These are phyloP conservation scores for Trichonephila clavipes DNA, from an alignment of 1,140 invertebrate species.

Conservation along the genomic window DNA sequence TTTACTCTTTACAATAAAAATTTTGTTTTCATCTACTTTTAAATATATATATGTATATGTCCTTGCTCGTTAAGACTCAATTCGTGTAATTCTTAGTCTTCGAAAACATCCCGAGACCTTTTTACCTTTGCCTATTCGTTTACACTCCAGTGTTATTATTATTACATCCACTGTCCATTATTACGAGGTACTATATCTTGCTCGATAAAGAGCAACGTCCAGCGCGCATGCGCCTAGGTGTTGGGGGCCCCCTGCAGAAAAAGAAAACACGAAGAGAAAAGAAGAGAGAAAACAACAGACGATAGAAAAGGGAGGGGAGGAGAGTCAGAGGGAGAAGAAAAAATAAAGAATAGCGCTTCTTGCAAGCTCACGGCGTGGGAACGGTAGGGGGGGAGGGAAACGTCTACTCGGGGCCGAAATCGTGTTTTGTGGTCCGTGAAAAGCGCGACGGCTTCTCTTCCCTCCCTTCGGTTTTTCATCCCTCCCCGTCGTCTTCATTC, in stretches of 20 bases:
- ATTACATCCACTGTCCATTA: constrained; percentile 5
- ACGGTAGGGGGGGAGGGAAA: constrained; percentile 34
- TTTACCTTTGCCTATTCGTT: background rate
- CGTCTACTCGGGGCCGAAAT: constrained; percentile 71
- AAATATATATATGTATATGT: too few species aligned
- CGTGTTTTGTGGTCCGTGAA: constrained; percentile 77
- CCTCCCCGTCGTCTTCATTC: constrained; percentile 7
- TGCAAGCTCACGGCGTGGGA: constrained; percentile 60
- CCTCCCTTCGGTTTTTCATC: background rate
- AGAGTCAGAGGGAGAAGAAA: constrained; percentile 7
- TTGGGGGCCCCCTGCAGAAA: constrained; percentile 31
- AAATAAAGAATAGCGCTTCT: constrained; percentile 11
- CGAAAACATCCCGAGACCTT: background rate
- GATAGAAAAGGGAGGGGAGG: constrained; percentile 24
- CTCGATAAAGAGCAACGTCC: constrained; percentile 37
- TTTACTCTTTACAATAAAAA: too few species aligned
- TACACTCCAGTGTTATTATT: background rate
- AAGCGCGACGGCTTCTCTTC: constrained; percentile 53
- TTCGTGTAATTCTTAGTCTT: background rate
- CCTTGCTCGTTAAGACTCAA: background rate
- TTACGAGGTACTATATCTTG: constrained; percentile 36
- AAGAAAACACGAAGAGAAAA: constrained; percentile 62
- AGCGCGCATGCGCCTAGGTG: constrained; percentile 74
- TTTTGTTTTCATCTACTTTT: too few species aligned
- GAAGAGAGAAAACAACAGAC: constrained; percentile 48